Percentiles rank a stretch among this genome's conserved stretches.
Evolutionary conservation across 2,797 vertebrate genomes (phyloP).

Genomic region (Agapornis canus): DNA sequence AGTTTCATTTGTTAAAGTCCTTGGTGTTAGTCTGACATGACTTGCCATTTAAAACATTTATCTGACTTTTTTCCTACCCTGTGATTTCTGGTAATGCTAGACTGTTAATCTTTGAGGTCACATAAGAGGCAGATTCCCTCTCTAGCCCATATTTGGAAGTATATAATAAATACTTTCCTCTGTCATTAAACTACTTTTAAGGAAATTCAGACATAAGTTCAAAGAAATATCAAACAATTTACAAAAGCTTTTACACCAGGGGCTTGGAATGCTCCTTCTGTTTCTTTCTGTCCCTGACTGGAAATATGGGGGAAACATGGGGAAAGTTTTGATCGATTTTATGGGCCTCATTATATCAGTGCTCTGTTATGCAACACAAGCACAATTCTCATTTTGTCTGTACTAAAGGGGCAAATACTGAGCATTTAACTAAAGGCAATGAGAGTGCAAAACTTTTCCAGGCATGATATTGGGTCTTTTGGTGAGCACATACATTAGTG

Average conservation of each 20-base stretch:
- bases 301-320: neutral
- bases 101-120: neutral
- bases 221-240: neutral
- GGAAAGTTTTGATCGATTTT: neutral
- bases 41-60: constrained; percentile 51
- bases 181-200: neutral
- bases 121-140: neutral
- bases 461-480: neutral
- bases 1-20: constrained; percentile 43
- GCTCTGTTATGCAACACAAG: neutral
- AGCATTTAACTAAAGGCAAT: neutral
- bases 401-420: neutral
- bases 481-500: neutral
- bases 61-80: neutral
- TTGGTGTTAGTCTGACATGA: constrained; percentile 39
- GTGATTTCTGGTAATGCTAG: neutral
- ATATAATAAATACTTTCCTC: neutral
- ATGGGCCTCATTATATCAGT: neutral
- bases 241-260: neutral
- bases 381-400: neutral
- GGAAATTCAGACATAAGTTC: neutral
- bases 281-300: neutral
- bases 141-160: neutral
- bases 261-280: neutral
- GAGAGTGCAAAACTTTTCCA: neutral